Evolutionary conservation across 2,888 invertebrate species (phyloP).

Genomic region (Molanna angustata): DNA sequence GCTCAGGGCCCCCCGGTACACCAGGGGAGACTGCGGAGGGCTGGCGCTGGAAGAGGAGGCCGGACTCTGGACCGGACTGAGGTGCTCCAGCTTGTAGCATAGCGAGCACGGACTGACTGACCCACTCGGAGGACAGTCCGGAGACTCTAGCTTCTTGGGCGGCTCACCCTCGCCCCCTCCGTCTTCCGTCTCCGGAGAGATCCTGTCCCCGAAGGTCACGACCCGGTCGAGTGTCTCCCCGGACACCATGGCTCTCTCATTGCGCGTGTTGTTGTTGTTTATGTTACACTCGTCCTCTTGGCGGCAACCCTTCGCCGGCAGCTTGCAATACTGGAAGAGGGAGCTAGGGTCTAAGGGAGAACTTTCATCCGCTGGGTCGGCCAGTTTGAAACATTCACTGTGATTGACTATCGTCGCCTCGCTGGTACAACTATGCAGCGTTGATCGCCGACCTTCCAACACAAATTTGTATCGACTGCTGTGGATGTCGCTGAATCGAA

Average conservation of each 20-base stretch:
- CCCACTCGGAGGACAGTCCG: slow-evolving; percentile 7
- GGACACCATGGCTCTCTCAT: slow-evolving; percentile 43
- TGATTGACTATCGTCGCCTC: no score
- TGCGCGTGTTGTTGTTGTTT: slow-evolving; percentile 40
- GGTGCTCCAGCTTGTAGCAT: slow-evolving; percentile 23
- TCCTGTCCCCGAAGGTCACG: slow-evolving; percentile 12
- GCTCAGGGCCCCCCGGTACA: slow-evolving; percentile 33
- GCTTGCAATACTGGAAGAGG: slow-evolving; percentile 28
- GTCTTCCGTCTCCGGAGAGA: not conserved
- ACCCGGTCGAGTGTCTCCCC: slow-evolving; percentile 10
- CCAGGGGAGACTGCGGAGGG: slow-evolving; percentile 35
- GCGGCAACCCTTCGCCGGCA: no score
- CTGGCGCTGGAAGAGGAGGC: slow-evolving; percentile 38
- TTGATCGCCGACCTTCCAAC: no score
- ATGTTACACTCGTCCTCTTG: no score
- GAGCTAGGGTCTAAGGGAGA: slow-evolving; percentile 38
- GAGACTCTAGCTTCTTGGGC: slow-evolving; percentile 3
- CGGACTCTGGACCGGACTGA: slow-evolving; percentile 36
- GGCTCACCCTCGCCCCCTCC: not conserved
- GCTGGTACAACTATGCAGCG: no score
- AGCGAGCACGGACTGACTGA: slow-evolving; percentile 23
- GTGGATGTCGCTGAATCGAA: no score
- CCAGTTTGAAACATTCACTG: slow-evolving; percentile 28
- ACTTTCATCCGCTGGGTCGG: slow-evolving; percentile 31
- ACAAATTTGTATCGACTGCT: no score